Conservation (phyloP, 2,797 vertebrate genomes). For the Decapterus maruadsi region DNA sequence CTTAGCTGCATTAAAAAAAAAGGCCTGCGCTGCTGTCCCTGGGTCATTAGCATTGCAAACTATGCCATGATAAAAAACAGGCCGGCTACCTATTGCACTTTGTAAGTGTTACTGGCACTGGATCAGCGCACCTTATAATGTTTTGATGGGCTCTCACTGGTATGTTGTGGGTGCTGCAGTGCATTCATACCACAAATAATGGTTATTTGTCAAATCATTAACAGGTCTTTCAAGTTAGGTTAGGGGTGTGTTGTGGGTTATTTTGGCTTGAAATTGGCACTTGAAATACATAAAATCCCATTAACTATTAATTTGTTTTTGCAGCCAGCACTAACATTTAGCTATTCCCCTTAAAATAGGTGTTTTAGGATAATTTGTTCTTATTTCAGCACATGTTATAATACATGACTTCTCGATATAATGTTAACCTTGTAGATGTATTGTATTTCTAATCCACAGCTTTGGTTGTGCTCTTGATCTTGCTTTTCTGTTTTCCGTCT, state of each 20-base stretch:
- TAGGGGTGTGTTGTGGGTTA: neutral
- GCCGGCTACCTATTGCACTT: neutral
- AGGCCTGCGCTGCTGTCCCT: slow-evolving; percentile 37
- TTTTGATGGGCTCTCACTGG: neutral
- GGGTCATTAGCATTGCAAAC: slow-evolving; percentile 72
- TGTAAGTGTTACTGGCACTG: slow-evolving; percentile 7
- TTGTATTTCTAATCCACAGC: neutral
- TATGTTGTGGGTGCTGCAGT: neutral
- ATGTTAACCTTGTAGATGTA: neutral
- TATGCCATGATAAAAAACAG: slow-evolving; percentile 44
- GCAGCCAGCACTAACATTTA: too few relatives aligned
- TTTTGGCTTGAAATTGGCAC: neutral
- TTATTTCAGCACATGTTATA: neutral
- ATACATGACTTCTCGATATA: neutral
- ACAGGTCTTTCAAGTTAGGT: neutral
- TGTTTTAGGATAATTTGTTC: neutral
- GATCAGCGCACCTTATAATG: slow-evolving; percentile 8
- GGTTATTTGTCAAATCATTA: slow-evolving; percentile 15
- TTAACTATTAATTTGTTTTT: too few relatives aligned
- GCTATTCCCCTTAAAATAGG: too few relatives aligned
- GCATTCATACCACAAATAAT: neutral
- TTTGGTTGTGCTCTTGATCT: slow-evolving; percentile 15
- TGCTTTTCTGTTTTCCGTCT: slow-evolving; percentile 20
- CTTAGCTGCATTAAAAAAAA: slow-evolving; percentile 65
- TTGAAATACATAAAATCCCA: too few relatives aligned